Evolutionary conservation across 1,140 invertebrate species (phyloP), one percentile per base, ranked within the genome.

Genomic region (Leguminivora glycinivorella): DNA sequence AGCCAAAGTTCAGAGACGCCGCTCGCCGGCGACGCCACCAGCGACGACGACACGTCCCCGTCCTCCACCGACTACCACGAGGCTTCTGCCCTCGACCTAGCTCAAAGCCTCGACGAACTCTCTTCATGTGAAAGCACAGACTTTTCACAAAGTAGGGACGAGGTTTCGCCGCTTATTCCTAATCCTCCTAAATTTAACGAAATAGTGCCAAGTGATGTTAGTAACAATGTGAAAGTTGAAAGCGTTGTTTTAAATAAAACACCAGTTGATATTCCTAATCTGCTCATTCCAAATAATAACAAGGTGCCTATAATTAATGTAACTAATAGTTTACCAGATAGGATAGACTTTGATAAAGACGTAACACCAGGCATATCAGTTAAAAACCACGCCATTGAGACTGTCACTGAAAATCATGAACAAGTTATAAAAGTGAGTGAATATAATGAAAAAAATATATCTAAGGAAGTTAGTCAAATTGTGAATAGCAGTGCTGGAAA

Each of bases 41-140:
- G 84, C 81, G 87, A 88, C 56, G 87, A 88, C 58, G 87, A 88
- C 69, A 91, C 88, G 10, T 91, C 89, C 22, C 84, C 89, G 19
- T 90, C 88, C 70, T 90, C 88, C 66, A 89, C 88, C 2, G 89
- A 91, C 74, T 91, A 91, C 69, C 89, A 90, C 29, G 89, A 91
- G 76, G 88, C 89, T 7, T 91, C 89, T 25, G 88, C 89, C 4
- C 81, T 91, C n/a, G 89, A 91, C 72, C 68, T 88, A 74, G 83
- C 80, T 58, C 86, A 87, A 77, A 89, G 87, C 73, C 82, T 90
- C 71, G 88, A 86, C 47, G 88, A 91, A 73, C 75, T 88, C 5
- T 87, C 87, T 58, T 85, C 80, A 72, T 82, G 78, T 84, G 89
- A 89, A 73, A 89, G 86, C 69, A 83, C 77, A 22, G 86, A 91